Evolutionary conservation across 2,797 vertebrate genomes (phyloP).

Genomic region (Bothrops alternatus): DNA sequence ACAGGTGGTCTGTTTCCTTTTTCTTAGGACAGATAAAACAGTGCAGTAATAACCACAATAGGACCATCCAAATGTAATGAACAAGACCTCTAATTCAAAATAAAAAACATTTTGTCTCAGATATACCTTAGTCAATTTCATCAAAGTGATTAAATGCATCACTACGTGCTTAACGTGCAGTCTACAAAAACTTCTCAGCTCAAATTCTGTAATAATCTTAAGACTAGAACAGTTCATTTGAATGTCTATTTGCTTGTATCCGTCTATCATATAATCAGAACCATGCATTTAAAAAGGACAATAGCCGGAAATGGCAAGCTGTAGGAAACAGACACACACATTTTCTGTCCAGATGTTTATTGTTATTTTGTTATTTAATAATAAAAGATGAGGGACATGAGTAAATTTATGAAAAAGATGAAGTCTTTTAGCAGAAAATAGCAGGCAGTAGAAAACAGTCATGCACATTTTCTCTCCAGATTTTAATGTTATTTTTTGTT

Average conservation of each 20-base stretch:
- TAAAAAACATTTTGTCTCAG: not conserved
- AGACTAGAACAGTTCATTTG: not conserved
- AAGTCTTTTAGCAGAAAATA: not conserved
- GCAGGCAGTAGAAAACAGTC: not conserved
- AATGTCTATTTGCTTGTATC: not conserved
- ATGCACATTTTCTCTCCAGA: not conserved
- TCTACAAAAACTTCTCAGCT: not conserved
- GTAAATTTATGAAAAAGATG: not conserved
- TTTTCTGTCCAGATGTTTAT: not conserved
- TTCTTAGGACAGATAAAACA: not conserved
- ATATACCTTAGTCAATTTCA: too few species aligned
- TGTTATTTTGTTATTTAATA: not conserved
- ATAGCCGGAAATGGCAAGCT: not conserved
- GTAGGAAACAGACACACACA: not conserved
- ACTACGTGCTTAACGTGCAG: not conserved
- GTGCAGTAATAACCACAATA: not conserved
- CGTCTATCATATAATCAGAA: not conserved
- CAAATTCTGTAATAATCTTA: not conserved
- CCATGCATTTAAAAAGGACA: not conserved
- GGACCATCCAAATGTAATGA: not conserved
- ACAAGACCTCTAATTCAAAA: not conserved
- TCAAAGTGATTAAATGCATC: not conserved
- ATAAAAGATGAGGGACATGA: not conserved
- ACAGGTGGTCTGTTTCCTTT: not conserved
- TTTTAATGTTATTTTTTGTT: not conserved